These are phyloP conservation scores for Steinernema carpocapsae DNA, from an alignment of 2,888 invertebrate species.

Conservation along the genomic window DNA sequence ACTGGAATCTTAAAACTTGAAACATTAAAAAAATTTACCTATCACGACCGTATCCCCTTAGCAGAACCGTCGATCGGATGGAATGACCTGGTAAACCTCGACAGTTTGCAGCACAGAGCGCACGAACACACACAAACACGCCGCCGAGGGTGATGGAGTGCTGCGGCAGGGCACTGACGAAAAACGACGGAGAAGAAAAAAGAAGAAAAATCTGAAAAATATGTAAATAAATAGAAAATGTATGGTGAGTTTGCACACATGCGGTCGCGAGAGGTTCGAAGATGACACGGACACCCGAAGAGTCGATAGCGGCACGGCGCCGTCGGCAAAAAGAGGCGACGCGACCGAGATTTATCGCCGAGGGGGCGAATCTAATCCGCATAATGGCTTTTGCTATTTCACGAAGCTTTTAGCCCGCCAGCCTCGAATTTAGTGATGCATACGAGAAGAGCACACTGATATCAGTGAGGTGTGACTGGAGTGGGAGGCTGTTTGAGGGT, in stretches of 20 bases:
- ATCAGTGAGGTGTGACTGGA: not conserved
- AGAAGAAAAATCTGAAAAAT: slow-evolving; percentile 17
- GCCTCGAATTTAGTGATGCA: not conserved
- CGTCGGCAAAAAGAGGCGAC: not conserved
- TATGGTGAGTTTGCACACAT: not conserved
- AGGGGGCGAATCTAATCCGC: slow-evolving; percentile 21
- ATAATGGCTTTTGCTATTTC: slow-evolving; percentile 25
- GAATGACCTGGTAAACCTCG: too few species aligned
- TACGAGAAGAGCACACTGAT: not conserved
- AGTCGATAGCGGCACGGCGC: too few species aligned
- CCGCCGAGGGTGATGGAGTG: not conserved
- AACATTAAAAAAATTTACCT: too few species aligned
- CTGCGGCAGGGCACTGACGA: not conserved
- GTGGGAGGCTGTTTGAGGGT: not conserved
- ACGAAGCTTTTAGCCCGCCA: not conserved
- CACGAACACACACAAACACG: too few species aligned
- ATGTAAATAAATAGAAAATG: slow-evolving; percentile 28
- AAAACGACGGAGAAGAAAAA: not conserved
- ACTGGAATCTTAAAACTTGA: too few species aligned
- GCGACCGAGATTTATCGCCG: slow-evolving; percentile 28
- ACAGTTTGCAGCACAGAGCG: too few species aligned
- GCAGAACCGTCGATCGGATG: too few species aligned
- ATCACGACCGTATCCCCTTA: too few species aligned
- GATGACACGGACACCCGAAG: too few species aligned
- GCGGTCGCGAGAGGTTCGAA: too few species aligned